Conservation (phyloP, 2,797 vertebrate species). For the Poeciliopsis turneri region DNA sequence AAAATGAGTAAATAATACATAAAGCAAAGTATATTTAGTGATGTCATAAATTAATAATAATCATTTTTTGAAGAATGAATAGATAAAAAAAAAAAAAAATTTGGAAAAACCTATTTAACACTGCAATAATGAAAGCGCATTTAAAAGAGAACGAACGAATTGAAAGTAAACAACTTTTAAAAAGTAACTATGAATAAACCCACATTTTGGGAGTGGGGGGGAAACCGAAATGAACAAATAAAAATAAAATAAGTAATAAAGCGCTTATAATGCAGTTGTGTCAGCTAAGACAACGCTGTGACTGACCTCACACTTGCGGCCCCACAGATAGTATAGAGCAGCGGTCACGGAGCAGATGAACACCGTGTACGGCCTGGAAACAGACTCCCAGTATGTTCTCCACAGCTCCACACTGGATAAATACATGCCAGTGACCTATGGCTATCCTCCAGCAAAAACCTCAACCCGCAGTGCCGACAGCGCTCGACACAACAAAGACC, state of each 20-base stretch:
- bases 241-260: not conserved
- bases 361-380: conserved; percentile 72
- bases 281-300: conserved; percentile 8
- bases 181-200: not conserved
- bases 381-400: conserved; percentile 66
- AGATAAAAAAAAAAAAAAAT: not conserved
- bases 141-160: not conserved
- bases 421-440: conserved; percentile 51
- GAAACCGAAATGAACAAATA: not conserved
- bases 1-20: not conserved
- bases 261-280: not conserved
- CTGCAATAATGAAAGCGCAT: not conserved
- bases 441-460: conserved; percentile 1
- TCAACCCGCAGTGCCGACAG: not conserved
- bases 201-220: no score
- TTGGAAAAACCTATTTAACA: not conserved
- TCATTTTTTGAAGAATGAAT: not conserved
- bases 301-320: conserved; percentile 80
- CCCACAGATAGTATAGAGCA: conserved; percentile 76
- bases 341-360: conserved; percentile 77
- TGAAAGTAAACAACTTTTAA: not conserved
- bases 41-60: not conserved
- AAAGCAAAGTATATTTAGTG: not conserved
- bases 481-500: conserved; percentile 6
- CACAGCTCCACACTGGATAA: conserved; percentile 63